Percentiles rank a stretch among this genome's conserved stretches.
phyloP scores from a whole-genome alignment of 64 coral and sea anemone species.

The Montipora capricornis region DNA sequence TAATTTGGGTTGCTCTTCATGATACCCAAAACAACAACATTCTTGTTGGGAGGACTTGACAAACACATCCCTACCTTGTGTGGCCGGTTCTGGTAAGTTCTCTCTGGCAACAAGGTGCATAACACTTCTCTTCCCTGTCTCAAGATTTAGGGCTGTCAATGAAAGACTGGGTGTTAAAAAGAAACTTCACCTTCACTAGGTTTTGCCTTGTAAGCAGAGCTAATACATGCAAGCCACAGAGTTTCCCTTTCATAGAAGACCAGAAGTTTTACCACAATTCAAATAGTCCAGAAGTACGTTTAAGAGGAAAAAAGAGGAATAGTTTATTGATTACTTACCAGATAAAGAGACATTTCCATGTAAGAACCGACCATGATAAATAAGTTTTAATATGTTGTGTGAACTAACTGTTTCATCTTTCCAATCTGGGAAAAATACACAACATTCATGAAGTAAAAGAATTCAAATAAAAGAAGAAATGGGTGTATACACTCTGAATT shows the following conservation, averaged over 20 bases:
- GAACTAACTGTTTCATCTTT: slow-evolving; percentile 88
- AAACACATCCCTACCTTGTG: slow-evolving; percentile 82
- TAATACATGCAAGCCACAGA: too few relatives aligned
- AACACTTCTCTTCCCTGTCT: slow-evolving; percentile 90
- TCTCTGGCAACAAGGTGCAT: slow-evolving; percentile 99
- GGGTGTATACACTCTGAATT: too few relatives aligned
- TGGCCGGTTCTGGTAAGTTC: slow-evolving; percentile 96
- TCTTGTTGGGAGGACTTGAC: background rate
- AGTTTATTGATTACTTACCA: slow-evolving; percentile 50
- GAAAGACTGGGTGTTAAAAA: background rate
- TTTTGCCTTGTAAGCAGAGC: too few relatives aligned
- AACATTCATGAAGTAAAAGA: background rate
- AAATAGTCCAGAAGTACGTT: too few relatives aligned
- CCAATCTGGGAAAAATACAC: slow-evolving; percentile 74
- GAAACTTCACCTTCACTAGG: too few relatives aligned
- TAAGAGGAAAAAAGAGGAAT: too few relatives aligned
- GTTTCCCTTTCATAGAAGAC: too few relatives aligned
- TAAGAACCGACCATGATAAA: slow-evolving; percentile 97
- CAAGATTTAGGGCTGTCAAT: slow-evolving; percentile 84
- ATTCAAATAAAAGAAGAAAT: too few relatives aligned
- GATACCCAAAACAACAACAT: background rate
- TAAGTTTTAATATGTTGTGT: slow-evolving; percentile 96
- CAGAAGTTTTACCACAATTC: too few relatives aligned
- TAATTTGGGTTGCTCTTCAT: too few relatives aligned
- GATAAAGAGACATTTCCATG: slow-evolving; percentile 98